These are phyloP conservation scores for Panulirus ornatus DNA, from an alignment of 1,140 invertebrate species.

Conservation along the genomic window DNA sequence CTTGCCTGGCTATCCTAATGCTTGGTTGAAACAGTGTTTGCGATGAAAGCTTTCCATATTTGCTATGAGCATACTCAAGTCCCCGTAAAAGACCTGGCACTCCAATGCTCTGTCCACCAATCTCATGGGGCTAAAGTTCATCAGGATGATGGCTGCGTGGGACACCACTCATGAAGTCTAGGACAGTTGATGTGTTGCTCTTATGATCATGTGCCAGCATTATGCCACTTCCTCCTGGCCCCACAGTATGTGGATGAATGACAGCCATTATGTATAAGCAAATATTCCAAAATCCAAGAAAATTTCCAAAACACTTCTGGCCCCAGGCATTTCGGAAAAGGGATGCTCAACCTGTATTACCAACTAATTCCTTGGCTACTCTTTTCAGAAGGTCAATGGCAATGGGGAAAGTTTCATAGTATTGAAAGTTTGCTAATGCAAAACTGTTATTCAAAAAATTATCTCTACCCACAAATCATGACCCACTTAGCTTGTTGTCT, in stretches of 20 bases:
- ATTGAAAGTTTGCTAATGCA: too few relatives aligned
- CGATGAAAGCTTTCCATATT: slow-evolving; percentile 84
- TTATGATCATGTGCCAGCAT: slow-evolving; percentile 86
- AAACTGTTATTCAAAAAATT: too few relatives aligned
- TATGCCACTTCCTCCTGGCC: slow-evolving; percentile 86
- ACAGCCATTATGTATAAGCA: too few relatives aligned
- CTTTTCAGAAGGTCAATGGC: too few relatives aligned
- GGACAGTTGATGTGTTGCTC: slow-evolving; percentile 79
- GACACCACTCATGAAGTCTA: slow-evolving; percentile 81
- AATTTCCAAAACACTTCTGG: too few relatives aligned
- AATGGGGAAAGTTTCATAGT: too few relatives aligned
- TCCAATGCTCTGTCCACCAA: slow-evolving; percentile 76
- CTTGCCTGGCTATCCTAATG: slow-evolving; percentile 57
- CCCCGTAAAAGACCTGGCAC: slow-evolving; percentile 82
- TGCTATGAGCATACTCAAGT: slow-evolving; percentile 81
- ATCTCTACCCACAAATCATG: too few relatives aligned
- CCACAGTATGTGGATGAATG: slow-evolving; percentile 90
- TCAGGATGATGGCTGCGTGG: slow-evolving; percentile 67
- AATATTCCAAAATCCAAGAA: too few relatives aligned
- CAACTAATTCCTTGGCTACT: too few relatives aligned
- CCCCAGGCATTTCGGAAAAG: too few relatives aligned
- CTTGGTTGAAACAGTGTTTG: slow-evolving; percentile 82
- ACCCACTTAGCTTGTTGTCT: too few relatives aligned
- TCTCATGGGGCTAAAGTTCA: slow-evolving; percentile 39
- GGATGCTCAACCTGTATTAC: too few relatives aligned